A percentile compares a stretch with the other conserved stretches of the same genome.
These are phyloP conservation scores for Heliconius himera DNA, from an alignment of 1,140 invertebrate species.

Conservation along the genomic window DNA sequence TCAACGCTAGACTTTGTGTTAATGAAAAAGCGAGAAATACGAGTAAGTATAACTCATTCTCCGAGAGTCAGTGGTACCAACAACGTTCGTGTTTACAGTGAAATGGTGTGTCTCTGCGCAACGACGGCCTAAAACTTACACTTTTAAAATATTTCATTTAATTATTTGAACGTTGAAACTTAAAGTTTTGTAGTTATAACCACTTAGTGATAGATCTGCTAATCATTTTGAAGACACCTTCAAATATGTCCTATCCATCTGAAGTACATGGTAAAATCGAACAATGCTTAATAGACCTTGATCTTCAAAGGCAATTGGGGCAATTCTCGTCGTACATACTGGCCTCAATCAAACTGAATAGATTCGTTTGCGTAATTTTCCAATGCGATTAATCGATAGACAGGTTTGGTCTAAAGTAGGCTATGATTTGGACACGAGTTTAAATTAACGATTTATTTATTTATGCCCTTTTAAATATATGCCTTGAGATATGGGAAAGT, in stretches of 20 bases:
- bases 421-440: neutral
- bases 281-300: slow-evolving; percentile 16
- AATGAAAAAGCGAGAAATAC: no score
- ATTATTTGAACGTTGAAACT: no score
- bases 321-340: neutral
- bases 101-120: no score
- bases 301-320: slow-evolving; percentile 21
- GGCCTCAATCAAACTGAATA: slow-evolving; percentile 3
- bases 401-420: neutral
- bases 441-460: neutral
- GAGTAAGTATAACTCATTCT: no score
- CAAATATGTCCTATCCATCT: neutral
- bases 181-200: neutral
- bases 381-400: neutral
- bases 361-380: slow-evolving; percentile 7
- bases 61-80: no score
- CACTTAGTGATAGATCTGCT: neutral
- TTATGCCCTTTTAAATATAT: neutral
- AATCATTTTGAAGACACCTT: neutral
- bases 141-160: no score
- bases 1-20: no score
- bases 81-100: no score
- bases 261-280: neutral
- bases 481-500: neutral
- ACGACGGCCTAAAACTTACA: no score